Base-by-base conservation (phyloP, 2,888 invertebrate genomes). In the Euzetes globulus region DNA sequence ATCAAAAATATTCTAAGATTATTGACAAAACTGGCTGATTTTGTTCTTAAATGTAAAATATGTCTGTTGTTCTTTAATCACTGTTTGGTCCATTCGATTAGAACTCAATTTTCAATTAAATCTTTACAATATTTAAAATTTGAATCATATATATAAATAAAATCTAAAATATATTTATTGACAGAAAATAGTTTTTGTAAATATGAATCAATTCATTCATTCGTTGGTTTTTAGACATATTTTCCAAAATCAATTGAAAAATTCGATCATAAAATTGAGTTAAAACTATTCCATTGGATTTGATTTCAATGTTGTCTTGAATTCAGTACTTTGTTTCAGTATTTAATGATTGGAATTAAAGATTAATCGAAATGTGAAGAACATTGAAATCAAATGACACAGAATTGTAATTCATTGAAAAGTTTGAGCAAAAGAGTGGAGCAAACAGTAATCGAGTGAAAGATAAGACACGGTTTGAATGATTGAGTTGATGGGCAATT, bases 381-480 rank as follows among this genome's bases (percentile, higher is more conserved):
- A 55, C 22, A 25, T 55, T 55, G 52, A 52, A 52, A 19, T 52
- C 19, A 55, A 25, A 55, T 55, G 2, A 22, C 22, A 55, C 25
- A 2, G 22, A 55, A 25, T 25, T 55, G 15, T 1, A 22, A 22
- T 6, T 3, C 13, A 25, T 22, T 55, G 22, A 25, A 55, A 55
- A 11, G 22, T 13, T 55, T 55, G 55, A 25, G 55, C 22, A 22
- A 55, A 47, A 25, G 55, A 63, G 63, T 37, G 37, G 29, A 63
- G 5, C 63, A 63, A 63, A 63, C 63, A 37, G 17, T 15, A 33
- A 29, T 63, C 9, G 25, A 29, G 27, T 63, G 29, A 33, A 63
- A 33, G 29, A 17, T 63, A 63, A 63, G 63, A 63, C 63, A 63
- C 63, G 63, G 63, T 63, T 63, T 63, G 63, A 29, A 37, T 63